phyloP scores from a whole-genome alignment of 2,113 vertebrate genomes.

The Phalacrocorax brasilianus region DNA sequence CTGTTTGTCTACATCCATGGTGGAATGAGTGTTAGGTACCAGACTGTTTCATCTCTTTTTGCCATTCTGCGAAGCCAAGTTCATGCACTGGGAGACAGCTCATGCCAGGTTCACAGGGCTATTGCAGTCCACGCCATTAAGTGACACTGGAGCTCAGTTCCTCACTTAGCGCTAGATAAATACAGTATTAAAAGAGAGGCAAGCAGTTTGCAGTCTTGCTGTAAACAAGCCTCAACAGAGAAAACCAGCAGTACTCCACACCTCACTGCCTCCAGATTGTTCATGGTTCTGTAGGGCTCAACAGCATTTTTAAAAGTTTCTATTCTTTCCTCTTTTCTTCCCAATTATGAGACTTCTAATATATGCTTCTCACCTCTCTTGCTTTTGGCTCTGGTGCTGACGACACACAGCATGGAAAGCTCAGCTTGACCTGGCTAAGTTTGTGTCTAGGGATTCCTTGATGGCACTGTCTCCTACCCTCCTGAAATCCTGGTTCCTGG shows the following conservation, averaged over 20 bases:
- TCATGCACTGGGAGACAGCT: neutral
- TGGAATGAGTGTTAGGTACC: neutral
- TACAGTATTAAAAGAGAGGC: neutral
- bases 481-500: neutral
- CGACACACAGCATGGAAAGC: neutral
- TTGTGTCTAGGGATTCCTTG: neutral
- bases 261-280: neutral
- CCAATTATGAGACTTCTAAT: neutral
- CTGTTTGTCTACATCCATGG: rapidly evolving
- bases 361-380: neutral
- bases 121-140: neutral
- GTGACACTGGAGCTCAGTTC: neutral
- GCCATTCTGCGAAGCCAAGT: neutral
- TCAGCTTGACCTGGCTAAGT: neutral
- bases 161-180: neutral
- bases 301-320: neutral
- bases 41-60: neutral
- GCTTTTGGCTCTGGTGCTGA: neutral
- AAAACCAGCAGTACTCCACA: neutral
- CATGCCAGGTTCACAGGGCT: neutral
- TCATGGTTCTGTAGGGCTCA: neutral
- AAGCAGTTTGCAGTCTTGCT: neutral
- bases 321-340: neutral
- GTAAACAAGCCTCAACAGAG: neutral
- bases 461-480: neutral